Conservation (phyloP, 2,797 vertebrate species). For the Molothrus aeneus region DNA sequence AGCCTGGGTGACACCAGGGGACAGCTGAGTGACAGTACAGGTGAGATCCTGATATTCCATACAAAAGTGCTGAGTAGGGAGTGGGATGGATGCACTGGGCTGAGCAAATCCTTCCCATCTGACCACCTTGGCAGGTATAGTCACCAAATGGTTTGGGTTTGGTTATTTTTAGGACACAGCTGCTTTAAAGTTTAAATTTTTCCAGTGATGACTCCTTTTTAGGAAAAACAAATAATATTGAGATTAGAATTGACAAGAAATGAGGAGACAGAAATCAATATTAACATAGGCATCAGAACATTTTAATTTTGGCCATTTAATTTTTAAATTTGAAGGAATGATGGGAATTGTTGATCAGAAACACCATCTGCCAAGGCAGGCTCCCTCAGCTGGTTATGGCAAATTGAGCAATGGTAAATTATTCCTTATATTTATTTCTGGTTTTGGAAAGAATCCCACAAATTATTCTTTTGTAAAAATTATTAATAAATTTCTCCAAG, state of each 20-base stretch:
- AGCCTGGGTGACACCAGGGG: neutral
- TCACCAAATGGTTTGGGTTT: neutral
- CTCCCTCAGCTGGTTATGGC: conserved; percentile 11
- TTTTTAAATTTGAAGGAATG: conserved; percentile 28
- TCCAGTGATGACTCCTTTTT: neutral
- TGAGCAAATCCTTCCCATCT: neutral
- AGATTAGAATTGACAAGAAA: conserved; percentile 8
- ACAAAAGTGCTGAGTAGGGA: rapidly evolving
- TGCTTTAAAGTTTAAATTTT: neutral
- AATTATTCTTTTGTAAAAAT: neutral
- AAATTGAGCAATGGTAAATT: conserved; percentile 10
- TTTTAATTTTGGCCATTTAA: neutral
- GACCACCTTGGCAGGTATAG: neutral
- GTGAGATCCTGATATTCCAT: neutral
- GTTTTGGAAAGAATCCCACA: conserved; percentile 8
- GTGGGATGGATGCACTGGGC: neutral
- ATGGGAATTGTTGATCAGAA: conserved; percentile 47
- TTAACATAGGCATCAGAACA: conserved; percentile 3
- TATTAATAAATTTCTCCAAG: neutral
- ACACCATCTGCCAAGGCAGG: conserved; percentile 27
- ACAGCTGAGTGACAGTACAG: neutral
- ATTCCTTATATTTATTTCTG: conserved; percentile 39
- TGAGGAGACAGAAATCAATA: conserved; percentile 25
- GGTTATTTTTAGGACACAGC: neutral
- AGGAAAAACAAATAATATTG: neutral